These are phyloP conservation scores for Diachrysia chrysitis DNA, from an alignment of 2,888 invertebrate species.

Conservation along the genomic window DNA sequence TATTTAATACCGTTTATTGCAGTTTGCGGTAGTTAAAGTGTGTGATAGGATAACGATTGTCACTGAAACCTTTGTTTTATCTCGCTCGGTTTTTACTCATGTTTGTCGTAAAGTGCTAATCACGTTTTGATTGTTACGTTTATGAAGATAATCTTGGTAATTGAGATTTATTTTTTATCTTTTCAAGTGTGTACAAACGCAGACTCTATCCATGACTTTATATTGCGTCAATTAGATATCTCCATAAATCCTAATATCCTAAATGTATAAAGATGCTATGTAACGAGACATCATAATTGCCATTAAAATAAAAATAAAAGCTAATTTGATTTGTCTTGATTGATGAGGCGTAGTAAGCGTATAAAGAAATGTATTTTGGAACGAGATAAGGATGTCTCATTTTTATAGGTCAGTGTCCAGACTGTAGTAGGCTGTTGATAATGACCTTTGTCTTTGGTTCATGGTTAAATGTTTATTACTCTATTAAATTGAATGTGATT, in stretches of 20 bases:
- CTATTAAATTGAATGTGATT: neutral
- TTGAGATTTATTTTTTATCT: neutral
- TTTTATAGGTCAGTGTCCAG: conserved; percentile 7
- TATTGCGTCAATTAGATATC: neutral
- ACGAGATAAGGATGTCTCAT: neutral
- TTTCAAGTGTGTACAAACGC: neutral
- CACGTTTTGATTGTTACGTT: conserved; percentile 13
- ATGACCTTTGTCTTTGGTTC: neutral
- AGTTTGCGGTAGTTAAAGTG: conserved; percentile 36
- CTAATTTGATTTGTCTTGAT: neutral
- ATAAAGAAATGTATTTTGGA: conserved; percentile 1
- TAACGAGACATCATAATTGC: neutral
- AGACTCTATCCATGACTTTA: neutral
- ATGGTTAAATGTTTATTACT: neutral
- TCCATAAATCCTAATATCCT: neutral
- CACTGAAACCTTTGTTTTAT: conserved; percentile 14
- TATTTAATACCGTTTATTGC: conserved; percentile 24
- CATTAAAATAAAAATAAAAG: neutral
- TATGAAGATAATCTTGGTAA: neutral
- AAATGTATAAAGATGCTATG: neutral
- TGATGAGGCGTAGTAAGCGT: neutral
- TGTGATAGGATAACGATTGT: conserved; percentile 41
- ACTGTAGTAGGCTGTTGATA: neutral
- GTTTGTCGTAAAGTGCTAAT: conserved; percentile 9
- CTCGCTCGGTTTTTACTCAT: neutral